Evolutionary conservation across 2,113 vertebrate genomes (phyloP), one percentile per base, ranked within the genome.

Genomic region (Onychostruthus taczanowskii): DNA sequence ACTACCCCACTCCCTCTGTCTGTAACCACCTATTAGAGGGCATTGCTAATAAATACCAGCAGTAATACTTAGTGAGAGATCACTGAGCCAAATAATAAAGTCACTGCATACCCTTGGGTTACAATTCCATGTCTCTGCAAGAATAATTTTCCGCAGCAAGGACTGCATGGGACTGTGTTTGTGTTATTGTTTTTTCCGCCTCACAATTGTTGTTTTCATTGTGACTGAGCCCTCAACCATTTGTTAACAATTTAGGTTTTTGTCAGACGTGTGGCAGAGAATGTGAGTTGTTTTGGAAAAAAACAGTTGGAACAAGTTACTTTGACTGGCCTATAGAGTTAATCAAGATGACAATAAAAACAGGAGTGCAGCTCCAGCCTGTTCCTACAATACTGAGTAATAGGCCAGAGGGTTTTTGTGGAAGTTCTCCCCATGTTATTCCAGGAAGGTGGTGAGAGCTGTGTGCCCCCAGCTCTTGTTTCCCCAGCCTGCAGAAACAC

Each of bases 241-340:
- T 97, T 88, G 92, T 69, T 93, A 96, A 75, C 85, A 89, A 90
- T 96, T 94, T 84, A 75, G 2, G 3, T 27, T 93, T 89, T 75
- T 62, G 52, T 89, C 58, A 62, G 86, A 93, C 69, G 92, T 89
- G 86, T 86, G 93, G 83, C 88, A 76, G 61, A 58, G 62, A 35
- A 58, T 64, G 44, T 5, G 75, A 92, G 83, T 35, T 94, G 90
- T 87, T 96, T 94, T 64, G 86, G 92, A 96, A 90, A 82, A 93
- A 92, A 89, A 15, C 76, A 73, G 61, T 82, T 92, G 90, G 88
- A 93, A 92, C 8, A 70, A 90, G 89, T 93, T 90, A 64, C n/a
- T 89, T 73, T 79, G 93, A 63, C 79, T 95, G 64, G 53, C 84
- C 28, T 94, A 75, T 62, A 82, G 88, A 82, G 69, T 89, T 90